These are phyloP conservation scores for Candidula unifasciata DNA, from an alignment of 2,888 invertebrate genomes.

Conservation along the genomic window DNA sequence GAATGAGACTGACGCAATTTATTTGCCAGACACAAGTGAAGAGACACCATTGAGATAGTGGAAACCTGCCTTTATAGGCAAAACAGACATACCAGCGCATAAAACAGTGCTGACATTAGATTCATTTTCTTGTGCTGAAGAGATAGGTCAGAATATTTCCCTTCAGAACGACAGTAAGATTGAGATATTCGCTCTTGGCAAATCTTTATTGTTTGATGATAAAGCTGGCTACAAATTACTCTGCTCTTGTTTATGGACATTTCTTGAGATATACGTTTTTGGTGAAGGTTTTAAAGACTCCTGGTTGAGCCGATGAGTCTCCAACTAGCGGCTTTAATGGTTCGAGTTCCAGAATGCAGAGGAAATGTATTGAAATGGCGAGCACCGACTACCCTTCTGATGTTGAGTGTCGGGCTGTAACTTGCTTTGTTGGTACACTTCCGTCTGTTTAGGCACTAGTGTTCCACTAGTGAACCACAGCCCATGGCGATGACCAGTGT, in stretches of 20 bases:
- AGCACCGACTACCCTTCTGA: too few relatives aligned
- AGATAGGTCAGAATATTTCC: conserved; percentile 14
- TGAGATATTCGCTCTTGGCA: conserved; percentile 5
- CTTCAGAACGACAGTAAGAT: background rate
- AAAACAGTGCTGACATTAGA: background rate
- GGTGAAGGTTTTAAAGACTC: background rate
- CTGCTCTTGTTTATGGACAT: background rate
- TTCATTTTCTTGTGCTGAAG: background rate
- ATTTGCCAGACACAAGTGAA: background rate
- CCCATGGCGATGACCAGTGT: too few relatives aligned
- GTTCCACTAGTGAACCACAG: too few relatives aligned
- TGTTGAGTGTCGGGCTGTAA: too few relatives aligned
- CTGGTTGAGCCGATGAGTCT: background rate
- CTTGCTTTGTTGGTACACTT: too few relatives aligned
- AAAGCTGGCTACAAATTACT: conserved; percentile 4
- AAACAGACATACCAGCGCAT: background rate
- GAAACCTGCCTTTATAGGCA: conserved; percentile 11
- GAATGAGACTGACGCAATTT: background rate
- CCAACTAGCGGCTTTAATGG: background rate
- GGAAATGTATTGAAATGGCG: too few relatives aligned
- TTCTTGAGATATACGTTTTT: conserved; percentile 10
- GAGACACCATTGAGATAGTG: background rate
- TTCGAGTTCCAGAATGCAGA: background rate
- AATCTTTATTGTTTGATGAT: background rate
- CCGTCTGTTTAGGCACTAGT: too few relatives aligned